Conservation (phyloP, 2,888 invertebrate species). For the Ceraclea dissimilis region DNA sequence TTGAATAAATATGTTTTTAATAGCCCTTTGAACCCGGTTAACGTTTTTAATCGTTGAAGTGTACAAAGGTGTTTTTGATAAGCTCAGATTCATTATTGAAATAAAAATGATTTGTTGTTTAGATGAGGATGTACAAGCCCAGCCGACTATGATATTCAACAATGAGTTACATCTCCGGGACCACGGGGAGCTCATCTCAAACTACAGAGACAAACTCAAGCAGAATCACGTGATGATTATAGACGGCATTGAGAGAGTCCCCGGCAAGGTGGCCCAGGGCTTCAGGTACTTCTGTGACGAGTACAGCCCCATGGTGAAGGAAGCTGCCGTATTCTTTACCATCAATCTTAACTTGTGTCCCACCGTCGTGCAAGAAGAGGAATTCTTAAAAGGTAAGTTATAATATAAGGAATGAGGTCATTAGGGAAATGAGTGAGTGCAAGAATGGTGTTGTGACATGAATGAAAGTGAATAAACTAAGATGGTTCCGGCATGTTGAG, state of each 20-base stretch:
- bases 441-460: no score
- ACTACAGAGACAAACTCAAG: constrained; percentile 4
- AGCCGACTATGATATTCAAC: background rate
- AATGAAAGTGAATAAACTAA: no score
- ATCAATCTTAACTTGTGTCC: constrained; percentile 37
- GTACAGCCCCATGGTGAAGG: constrained; percentile 40
- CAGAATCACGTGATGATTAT: constrained; percentile 32
- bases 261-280: constrained; percentile 41
- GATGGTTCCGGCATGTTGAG: no score
- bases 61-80: no score
- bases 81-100: no score
- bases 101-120: no score
- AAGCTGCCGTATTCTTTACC: constrained; percentile 43
- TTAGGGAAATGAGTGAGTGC: no score
- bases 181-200: constrained; percentile 11
- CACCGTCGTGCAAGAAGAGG: background rate
- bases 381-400: constrained; percentile 9
- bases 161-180: background rate
- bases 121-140: background rate
- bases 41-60: no score
- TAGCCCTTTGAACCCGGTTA: no score
- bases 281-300: constrained; percentile 48
- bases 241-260: constrained; percentile 36
- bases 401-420: no score
- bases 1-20: no score